These are phyloP conservation scores for Pogonophryne albipinna DNA, from an alignment of 2,797 vertebrate species.

Conservation along the genomic window DNA sequence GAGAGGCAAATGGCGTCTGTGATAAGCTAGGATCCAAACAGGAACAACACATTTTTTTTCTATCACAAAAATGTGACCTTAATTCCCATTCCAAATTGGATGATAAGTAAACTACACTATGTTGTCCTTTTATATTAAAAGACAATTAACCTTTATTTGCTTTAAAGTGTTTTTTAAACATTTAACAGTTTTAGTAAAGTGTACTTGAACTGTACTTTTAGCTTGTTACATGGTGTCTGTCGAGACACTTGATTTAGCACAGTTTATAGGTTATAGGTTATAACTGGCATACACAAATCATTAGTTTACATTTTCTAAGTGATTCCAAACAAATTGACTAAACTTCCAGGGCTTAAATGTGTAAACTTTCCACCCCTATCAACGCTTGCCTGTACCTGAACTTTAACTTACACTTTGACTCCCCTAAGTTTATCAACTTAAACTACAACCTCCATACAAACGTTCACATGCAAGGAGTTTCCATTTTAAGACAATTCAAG, in stretches of 20 bases:
- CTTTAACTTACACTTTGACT: background rate
- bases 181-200: background rate
- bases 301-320: background rate
- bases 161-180: background rate
- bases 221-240: background rate
- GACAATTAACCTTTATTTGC: background rate
- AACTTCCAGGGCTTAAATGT: background rate
- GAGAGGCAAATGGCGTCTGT: conserved; percentile 46
- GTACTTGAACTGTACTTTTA: conserved; percentile 1
- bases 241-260: background rate
- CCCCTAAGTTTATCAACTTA: background rate
- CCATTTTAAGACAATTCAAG: background rate
- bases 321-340: background rate
- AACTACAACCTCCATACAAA: background rate
- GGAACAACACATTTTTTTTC: conserved; percentile 48
- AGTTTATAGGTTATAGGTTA: background rate
- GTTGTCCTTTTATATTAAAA: background rate
- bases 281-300: background rate
- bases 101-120: background rate
- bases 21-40: conserved; percentile 41
- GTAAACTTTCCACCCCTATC: background rate
- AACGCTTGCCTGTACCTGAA: background rate
- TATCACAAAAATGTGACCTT: conserved; percentile 28
- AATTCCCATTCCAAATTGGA: background rate
- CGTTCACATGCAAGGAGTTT: background rate